Conservation (phyloP, 2,113 vertebrate species). For the Pachyramphus minor region DNA sequence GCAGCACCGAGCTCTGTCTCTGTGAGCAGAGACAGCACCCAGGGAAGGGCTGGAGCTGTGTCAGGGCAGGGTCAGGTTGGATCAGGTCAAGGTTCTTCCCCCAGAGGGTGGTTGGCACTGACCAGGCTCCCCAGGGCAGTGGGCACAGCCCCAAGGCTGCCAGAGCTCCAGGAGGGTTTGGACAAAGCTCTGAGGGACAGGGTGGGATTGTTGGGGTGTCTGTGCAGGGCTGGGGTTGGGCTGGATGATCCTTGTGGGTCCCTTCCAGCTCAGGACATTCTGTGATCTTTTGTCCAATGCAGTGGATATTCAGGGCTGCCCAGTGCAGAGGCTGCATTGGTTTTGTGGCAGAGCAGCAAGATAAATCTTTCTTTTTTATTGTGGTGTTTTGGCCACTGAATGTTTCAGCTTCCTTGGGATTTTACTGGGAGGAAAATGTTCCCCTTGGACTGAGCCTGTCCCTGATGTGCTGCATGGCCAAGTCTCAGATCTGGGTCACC, state of each 20-base stretch:
- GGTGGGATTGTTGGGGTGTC: background rate
- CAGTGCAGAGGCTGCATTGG: background rate
- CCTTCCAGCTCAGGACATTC: background rate
- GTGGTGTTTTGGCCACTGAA: background rate
- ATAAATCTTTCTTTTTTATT: background rate
- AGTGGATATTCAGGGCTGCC: background rate
- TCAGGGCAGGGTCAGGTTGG: accelerated
- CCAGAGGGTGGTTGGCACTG: background rate
- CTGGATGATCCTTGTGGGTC: background rate
- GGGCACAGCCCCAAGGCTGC: background rate
- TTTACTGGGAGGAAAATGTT: background rate
- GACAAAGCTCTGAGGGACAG: background rate
- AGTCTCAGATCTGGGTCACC: background rate
- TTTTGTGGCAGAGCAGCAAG: background rate
- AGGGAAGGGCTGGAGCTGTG: background rate
- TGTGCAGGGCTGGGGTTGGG: accelerated
- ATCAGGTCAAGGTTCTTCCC: accelerated
- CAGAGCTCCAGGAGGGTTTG: background rate
- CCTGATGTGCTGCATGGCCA: background rate
- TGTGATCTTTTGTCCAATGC: background rate
- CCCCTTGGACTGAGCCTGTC: background rate
- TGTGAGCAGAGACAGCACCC: background rate
- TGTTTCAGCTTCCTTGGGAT: background rate
- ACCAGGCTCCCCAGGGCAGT: background rate
- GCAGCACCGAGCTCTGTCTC: background rate